Conservation (phyloP, 2,113 vertebrate species). For the Lepus americanus region DNA sequence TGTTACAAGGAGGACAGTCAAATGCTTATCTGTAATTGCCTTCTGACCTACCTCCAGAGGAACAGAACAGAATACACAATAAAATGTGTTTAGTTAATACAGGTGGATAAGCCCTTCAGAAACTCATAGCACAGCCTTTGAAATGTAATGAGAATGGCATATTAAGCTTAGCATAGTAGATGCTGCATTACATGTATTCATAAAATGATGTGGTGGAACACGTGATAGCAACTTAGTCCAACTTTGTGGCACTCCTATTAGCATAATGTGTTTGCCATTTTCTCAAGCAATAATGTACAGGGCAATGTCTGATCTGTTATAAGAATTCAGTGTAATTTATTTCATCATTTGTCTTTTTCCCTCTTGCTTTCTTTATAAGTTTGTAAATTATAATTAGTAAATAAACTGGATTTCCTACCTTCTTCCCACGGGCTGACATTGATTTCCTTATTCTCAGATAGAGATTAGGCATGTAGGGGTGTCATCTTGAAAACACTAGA, state of each 20-base stretch:
- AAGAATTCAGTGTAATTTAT: background rate
- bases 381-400: background rate
- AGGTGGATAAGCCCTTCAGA: background rate
- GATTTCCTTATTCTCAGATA: background rate
- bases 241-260: background rate
- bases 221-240: background rate
- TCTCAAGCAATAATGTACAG: background rate
- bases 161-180: background rate
- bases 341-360: background rate
- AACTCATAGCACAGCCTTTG: background rate
- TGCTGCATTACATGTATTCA: rapidly evolving
- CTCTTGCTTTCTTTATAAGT: background rate
- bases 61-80: background rate
- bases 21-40: background rate
- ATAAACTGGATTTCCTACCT: background rate
- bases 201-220: background rate
- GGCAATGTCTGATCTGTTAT: background rate
- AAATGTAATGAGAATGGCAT: background rate
- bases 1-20: background rate
- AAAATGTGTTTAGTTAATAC: background rate
- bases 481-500: background rate
- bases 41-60: background rate
- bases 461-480: background rate
- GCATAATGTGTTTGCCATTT: background rate
- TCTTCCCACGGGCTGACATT: background rate